Evolutionary conservation across 2,113 vertebrate genomes (phyloP).

Genomic region (Trochalopteron elliotii): DNA sequence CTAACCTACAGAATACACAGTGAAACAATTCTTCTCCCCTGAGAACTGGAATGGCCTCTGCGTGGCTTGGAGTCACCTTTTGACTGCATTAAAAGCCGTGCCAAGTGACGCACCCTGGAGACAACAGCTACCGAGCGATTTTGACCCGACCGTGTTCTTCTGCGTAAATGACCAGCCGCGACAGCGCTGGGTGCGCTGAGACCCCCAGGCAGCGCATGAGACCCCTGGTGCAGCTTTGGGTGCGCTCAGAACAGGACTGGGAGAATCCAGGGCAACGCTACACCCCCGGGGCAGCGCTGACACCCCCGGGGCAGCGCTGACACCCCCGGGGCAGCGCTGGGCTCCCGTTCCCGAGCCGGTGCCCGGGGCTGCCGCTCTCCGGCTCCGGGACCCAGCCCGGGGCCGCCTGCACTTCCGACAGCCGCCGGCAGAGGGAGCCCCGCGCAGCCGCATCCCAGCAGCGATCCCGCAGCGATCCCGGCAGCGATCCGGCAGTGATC

Average conservation of each 20-base stretch:
- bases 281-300: not conserved
- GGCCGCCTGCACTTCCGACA: not conserved
- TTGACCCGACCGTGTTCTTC: not conserved
- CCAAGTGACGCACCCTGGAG: not conserved
- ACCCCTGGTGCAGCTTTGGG: no score
- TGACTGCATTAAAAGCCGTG: not conserved
- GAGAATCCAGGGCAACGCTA: not conserved
- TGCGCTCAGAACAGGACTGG: not conserved
- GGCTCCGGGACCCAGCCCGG: not conserved
- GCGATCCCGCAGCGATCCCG: not conserved
- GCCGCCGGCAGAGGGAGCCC: not conserved
- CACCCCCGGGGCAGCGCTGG: not conserved
- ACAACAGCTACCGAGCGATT: not conserved
- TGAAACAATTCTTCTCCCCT: not conserved
- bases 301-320: not conserved
- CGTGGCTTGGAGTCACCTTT: not conserved
- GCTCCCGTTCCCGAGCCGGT: not conserved
- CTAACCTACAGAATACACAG: fast-evolving
- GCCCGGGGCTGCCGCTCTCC: not conserved
- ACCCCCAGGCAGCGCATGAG: not conserved
- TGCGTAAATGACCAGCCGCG: not conserved
- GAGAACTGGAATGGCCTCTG: not conserved
- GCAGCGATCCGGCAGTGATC: not conserved
- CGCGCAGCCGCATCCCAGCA: not conserved
- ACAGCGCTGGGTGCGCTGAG: not conserved